A percentile compares a stretch with the other conserved stretches of the same genome.
Evolutionary conservation across 2,888 invertebrate genomes (phyloP).

Genomic region (Thereva nobilitata): DNA sequence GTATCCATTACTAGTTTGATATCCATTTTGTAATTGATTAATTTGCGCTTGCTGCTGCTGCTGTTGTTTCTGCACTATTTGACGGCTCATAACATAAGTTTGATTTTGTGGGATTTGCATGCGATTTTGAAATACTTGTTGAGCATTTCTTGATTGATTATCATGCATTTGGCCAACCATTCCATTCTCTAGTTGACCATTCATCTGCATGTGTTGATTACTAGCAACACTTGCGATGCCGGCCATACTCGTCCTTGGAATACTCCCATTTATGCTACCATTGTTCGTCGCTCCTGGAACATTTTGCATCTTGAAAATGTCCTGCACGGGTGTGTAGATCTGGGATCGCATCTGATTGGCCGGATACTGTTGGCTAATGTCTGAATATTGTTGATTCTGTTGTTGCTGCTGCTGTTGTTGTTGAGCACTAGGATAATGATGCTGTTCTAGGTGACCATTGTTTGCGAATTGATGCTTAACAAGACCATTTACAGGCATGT

Average conservation of each 20-base stretch:
- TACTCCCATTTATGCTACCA: constrained; percentile 29
- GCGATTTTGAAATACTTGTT: constrained; percentile 36
- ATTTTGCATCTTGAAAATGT: constrained; percentile 53
- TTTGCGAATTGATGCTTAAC: constrained; percentile 18
- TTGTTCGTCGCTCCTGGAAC: constrained; percentile 45
- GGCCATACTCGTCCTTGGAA: constrained; percentile 54
- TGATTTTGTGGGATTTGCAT: constrained; percentile 44
- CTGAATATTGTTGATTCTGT: constrained; percentile 52
- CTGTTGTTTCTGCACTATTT: constrained; percentile 47
- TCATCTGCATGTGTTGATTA: constrained; percentile 53
- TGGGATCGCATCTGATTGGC: constrained; percentile 46
- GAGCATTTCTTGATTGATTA: constrained; percentile 38
- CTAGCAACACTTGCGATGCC: constrained; percentile 53
- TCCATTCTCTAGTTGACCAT: constrained; percentile 29
- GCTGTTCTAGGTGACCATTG: neutral
- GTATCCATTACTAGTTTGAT: constrained; percentile 36
- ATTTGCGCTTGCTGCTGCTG: constrained; percentile 44
- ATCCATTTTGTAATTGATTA: constrained; percentile 29
- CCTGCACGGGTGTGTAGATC: constrained; percentile 51
- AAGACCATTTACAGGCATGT: constrained; percentile 21
- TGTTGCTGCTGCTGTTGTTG: constrained; percentile 48
- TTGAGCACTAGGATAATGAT: constrained; percentile 32
- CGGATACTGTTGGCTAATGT: constrained; percentile 41
- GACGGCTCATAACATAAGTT: constrained; percentile 50
- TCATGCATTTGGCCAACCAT: constrained; percentile 41